Evolutionary conservation across 2,113 vertebrate genomes (phyloP), one percentile per base, ranked within the genome.

Genomic region (Neoarius graeffei): DNA sequence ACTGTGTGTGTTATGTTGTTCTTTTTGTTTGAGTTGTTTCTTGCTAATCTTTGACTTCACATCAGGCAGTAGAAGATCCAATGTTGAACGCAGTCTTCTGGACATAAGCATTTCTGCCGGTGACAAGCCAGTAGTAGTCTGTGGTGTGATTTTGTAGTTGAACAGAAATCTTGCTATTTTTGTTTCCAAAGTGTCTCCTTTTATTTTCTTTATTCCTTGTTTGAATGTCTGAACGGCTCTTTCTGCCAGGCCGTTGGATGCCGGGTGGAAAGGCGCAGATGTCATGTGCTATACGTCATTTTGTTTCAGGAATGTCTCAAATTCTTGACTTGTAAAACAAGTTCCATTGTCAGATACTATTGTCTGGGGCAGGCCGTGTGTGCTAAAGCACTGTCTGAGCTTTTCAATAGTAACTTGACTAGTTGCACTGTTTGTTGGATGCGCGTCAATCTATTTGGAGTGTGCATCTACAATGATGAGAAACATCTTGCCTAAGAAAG

Each of bases 231-330:
- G 83, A 7, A 90, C 77, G 3, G 89, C 83, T 25, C 57, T 35
- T 52, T 90, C 84, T 0, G 87, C 84, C 9, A 85, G 79, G 15
- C 71, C 73, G 60, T 89, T 89, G 42, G 69, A 89, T 30, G 81
- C 60, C 5, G 83, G 54, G 20, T 86, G 86, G 42, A 84, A 90
- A 0, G 54, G 88, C 3, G 84, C 66, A 10, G 88, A 84, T 73
- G 84, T 88, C 1, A 89, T 48, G 42, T 91, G 90, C 9, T 50
- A 73, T 11, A 92, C 85, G 25, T 85, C 86, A 81, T 88, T 92
- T 42, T 59, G 5, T 48, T 27, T 62, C 74, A 90, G 80, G 4
- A 90, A 85, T 60, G 73, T 56, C 20, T 79, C 25, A 30, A 85
- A 88, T 30, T 82, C 48, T 20, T 35, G 3, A 11, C 84, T 88